phyloP scores from a whole-genome alignment of 2,797 vertebrate species.

The Natrix natrix region DNA sequence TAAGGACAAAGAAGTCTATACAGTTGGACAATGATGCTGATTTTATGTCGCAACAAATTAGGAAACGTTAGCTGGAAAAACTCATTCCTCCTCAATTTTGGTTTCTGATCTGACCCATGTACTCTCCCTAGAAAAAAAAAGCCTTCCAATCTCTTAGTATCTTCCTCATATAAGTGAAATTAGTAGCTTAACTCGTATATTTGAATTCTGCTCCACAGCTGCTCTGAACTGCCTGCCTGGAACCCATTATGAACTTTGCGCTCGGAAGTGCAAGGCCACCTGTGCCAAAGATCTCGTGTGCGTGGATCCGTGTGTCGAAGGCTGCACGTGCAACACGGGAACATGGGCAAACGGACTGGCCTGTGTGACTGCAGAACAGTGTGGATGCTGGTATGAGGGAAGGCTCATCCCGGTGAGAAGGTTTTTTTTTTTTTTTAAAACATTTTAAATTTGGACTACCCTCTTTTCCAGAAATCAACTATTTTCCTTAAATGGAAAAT shows the following conservation, averaged over 20 bases:
- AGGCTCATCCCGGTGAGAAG: slow-evolving; percentile 62
- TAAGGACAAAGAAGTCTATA: background rate
- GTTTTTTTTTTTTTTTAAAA: slow-evolving; percentile 39
- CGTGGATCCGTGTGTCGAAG: slow-evolving; percentile 72
- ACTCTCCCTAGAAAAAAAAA: background rate
- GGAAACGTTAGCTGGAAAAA: background rate
- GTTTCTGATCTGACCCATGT: background rate
- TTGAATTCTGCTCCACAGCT: slow-evolving; percentile 59
- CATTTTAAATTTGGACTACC: slow-evolving; percentile 8
- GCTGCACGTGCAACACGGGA: slow-evolving; percentile 78
- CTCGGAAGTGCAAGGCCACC: slow-evolving; percentile 72
- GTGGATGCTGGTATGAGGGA: slow-evolving; percentile 62
- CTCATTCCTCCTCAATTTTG: background rate
- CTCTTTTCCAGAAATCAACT: slow-evolving; percentile 16
- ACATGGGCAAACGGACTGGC: slow-evolving; percentile 71
- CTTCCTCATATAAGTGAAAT: background rate
- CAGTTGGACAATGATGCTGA: background rate
- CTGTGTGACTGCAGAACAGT: slow-evolving; percentile 71
- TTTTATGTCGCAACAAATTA: background rate
- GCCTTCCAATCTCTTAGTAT: background rate
- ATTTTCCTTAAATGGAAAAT: background rate
- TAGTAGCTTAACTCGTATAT: background rate
- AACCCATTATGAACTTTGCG: slow-evolving; percentile 80
- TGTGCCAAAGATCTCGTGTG: slow-evolving; percentile 67
- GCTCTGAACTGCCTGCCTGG: slow-evolving; percentile 73